phyloP scores from a whole-genome alignment of 2,888 invertebrate species.

The Drosophila nr. perissopoda region DNA sequence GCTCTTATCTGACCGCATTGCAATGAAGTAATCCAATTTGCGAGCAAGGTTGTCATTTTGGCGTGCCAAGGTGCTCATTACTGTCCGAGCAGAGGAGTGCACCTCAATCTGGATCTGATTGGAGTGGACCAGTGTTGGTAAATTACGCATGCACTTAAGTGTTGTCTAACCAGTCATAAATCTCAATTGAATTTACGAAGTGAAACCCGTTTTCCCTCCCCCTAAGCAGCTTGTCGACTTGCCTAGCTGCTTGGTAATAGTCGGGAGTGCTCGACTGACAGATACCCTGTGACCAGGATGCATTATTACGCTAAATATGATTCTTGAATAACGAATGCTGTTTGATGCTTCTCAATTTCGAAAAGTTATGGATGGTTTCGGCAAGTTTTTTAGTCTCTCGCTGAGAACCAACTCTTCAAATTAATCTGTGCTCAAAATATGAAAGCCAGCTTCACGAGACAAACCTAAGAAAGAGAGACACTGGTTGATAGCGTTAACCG shows the following conservation, averaged over 20 bases:
- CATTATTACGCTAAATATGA: background rate
- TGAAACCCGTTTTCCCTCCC: slow-evolving; percentile 36
- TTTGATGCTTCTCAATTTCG: background rate
- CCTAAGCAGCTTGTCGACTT: slow-evolving; percentile 23
- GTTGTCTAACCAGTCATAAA: slow-evolving; percentile 52
- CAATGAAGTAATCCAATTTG: slow-evolving; percentile 80
- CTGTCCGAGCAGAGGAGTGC: slow-evolving; percentile 25
- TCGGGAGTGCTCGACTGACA: background rate
- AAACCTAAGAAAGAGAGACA: background rate
- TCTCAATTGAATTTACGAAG: slow-evolving; percentile 60
- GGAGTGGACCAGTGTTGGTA: slow-evolving; percentile 33
- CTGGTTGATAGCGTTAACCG: background rate
- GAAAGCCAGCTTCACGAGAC: background rate
- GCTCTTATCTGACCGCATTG: slow-evolving; percentile 54
- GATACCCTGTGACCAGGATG: background rate
- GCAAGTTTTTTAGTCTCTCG: background rate
- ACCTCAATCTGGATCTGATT: slow-evolving; percentile 9
- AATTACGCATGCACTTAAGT: slow-evolving; percentile 12
- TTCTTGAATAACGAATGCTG: background rate
- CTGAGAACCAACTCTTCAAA: background rate
- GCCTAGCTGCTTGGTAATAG: background rate
- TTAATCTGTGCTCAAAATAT: background rate
- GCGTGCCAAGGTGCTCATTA: slow-evolving; percentile 74
- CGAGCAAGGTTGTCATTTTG: slow-evolving; percentile 73
- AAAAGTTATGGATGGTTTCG: background rate